These are phyloP conservation scores for Distichodus sexfasciatus DNA, from an alignment of 2,797 vertebrate genomes.

Conservation along the genomic window DNA sequence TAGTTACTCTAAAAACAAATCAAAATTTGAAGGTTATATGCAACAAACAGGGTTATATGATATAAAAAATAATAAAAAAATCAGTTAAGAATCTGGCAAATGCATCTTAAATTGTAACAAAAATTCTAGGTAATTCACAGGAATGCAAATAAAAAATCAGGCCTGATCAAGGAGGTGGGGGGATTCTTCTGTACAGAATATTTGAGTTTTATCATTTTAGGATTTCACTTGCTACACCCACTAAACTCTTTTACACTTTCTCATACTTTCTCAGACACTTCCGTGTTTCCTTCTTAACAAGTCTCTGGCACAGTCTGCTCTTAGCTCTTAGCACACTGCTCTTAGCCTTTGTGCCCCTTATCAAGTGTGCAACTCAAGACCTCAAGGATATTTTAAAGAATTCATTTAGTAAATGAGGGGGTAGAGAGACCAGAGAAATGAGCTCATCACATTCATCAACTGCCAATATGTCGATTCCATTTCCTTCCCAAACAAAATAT, in stretches of 20 bases:
- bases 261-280: conserved; percentile 65
- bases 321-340: conserved; percentile 23
- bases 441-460: not conserved
- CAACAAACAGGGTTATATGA: not conserved
- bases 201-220: conserved; percentile 5
- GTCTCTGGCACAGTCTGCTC: conserved; percentile 17
- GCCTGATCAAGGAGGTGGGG: not conserved
- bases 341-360: conserved; percentile 51
- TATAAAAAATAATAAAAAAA: not conserved
- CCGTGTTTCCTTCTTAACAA: conserved; percentile 44
- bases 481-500: conserved; percentile 34
- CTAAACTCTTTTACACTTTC: conserved; percentile 64
- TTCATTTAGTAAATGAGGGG: not conserved
- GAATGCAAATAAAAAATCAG: too few species aligned
- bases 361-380: conserved; percentile 43
- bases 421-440: conserved; percentile 43
- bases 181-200: not conserved
- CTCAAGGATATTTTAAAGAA: conserved; percentile 5
- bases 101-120: not conserved
- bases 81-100: not conserved
- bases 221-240: conserved; percentile 58
- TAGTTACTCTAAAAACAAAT: too few species aligned
- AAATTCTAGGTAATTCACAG: too few species aligned
- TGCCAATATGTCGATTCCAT: conserved; percentile 14
- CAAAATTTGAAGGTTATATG: too few species aligned